Evolutionary conservation across 2,888 invertebrate species (phyloP).

Genomic region (Hydrotaea cyrtoneurina): DNA sequence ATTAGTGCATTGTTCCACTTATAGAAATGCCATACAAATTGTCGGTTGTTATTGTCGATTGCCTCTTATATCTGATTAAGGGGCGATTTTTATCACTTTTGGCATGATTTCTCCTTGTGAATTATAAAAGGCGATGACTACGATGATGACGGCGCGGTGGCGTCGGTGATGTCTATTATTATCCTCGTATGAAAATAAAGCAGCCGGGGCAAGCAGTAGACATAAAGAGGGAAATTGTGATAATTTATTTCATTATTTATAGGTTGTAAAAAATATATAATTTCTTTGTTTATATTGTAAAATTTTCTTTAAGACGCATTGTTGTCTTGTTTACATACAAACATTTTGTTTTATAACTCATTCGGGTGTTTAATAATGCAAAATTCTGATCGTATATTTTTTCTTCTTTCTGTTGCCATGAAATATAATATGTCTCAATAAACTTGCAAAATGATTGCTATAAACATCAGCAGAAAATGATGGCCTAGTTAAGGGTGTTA

Average conservation of each 20-base stretch:
- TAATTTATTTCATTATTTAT: slow-evolving; percentile 48
- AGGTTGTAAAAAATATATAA: slow-evolving; percentile 44
- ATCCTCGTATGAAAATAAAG: background rate
- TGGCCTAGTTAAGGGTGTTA: slow-evolving; percentile 1
- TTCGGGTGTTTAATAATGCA: background rate
- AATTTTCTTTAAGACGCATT: background rate
- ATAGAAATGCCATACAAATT: slow-evolving; percentile 52
- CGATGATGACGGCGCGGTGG: background rate
- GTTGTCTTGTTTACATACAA: background rate
- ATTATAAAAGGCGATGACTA: background rate
- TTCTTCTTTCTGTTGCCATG: background rate
- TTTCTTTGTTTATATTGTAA: slow-evolving; percentile 31
- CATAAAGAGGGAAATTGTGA: slow-evolving; percentile 15
- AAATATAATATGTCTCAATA: slow-evolving; percentile 7
- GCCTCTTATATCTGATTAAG: slow-evolving; percentile 51
- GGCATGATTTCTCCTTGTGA: slow-evolving; percentile 48
- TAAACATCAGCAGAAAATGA: background rate
- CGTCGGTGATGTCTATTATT: background rate
- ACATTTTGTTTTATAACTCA: background rate
- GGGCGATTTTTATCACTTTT: slow-evolving; percentile 58
- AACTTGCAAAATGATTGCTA: background rate
- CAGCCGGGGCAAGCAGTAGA: background rate
- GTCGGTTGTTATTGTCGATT: background rate
- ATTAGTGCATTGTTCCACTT: slow-evolving; percentile 43
- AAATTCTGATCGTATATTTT: background rate